Evolutionary conservation across 2,888 invertebrate species (phyloP), one percentile per base, ranked within the genome.

Genomic region (Heteromurus nitidus): DNA sequence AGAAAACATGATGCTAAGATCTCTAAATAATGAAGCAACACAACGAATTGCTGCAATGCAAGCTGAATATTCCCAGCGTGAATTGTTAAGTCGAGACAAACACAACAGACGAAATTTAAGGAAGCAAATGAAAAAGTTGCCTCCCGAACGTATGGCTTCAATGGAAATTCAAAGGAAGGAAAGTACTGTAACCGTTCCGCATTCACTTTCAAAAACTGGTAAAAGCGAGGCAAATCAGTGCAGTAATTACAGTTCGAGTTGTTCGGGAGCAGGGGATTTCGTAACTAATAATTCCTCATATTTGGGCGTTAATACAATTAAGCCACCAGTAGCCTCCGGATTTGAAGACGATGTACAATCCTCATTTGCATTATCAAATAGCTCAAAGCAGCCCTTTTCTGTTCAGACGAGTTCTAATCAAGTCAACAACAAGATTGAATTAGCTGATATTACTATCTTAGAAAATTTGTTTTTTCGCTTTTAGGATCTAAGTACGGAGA

Each of bases 401-500:
- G 31, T 31, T 65, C 62, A 62, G 42, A 28, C 22, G 3, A n/a
- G 18, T 22, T 24, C 31, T 30, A 1, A 47, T 30, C 5, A 42
- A 60, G 65, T 28, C 36, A 44, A 26, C 18, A 80, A 55, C 24
- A n/a, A n/a, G n/a, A n/a, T n/a, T n/a, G 50, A 65, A 20, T 44
- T 47, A 0, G 22, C 70, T 5, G 69, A 80, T 20, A 58, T 30
- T 9, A 22, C 67, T 24, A 47, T 80, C 30, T 65, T 80, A 24
- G 72, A 80, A 47, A 72, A 67, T 42, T 58, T 80, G 3, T 80
- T 80, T 50, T 80, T 72, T 47, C 80, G 72, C 24, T 80, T 80
- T 58, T 80, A 24, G 58, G 36, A 7, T 28, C 22, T 58, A 58
- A 20, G 7, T 58, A 58, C 50, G 7, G 3, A n/a, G 3, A 36